phyloP scores from a whole-genome alignment of 1,140 invertebrate genomes.

The Anastrepha ludens region DNA sequence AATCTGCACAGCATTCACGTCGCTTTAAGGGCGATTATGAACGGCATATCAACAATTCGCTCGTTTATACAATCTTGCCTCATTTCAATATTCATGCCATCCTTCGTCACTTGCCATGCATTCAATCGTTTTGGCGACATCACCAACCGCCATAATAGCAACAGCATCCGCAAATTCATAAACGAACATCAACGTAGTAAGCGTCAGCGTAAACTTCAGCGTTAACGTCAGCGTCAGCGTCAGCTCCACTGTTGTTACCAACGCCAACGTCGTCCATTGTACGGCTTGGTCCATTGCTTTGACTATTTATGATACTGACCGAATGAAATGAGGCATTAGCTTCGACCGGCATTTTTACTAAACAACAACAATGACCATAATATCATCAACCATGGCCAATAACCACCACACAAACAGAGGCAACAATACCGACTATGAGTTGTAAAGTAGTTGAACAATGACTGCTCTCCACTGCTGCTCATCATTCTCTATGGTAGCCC shows the following conservation, averaged over 20 bases:
- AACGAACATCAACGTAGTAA: neutral
- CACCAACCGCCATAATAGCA: neutral
- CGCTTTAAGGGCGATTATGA: slow-evolving; percentile 20
- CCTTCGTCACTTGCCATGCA: neutral
- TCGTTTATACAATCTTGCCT: slow-evolving; percentile 16
- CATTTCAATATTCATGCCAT: slow-evolving; percentile 24
- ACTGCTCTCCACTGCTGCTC: neutral
- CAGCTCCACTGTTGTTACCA: neutral
- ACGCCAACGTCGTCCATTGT: neutral
- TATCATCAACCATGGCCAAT: neutral
- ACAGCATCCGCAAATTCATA: neutral
- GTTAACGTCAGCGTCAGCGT: neutral
- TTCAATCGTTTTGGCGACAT: neutral
- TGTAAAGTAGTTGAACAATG: slow-evolving; percentile 37
- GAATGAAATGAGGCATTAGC: neutral
- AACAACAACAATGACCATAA: neutral
- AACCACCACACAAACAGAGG: neutral
- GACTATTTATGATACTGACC: slow-evolving; percentile 16
- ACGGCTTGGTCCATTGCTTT: neutral
- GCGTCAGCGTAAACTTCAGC: neutral
- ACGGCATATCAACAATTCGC: slow-evolving; percentile 29
- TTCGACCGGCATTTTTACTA: slow-evolving; percentile 1
- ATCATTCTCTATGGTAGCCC: neutral
- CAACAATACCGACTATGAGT: slow-evolving; percentile 32
- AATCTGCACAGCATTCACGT: neutral